Evolutionary conservation across 2,113 vertebrate genomes (phyloP), one percentile per base, ranked within the genome.

Genomic region (Oncorhynchus keta): DNA sequence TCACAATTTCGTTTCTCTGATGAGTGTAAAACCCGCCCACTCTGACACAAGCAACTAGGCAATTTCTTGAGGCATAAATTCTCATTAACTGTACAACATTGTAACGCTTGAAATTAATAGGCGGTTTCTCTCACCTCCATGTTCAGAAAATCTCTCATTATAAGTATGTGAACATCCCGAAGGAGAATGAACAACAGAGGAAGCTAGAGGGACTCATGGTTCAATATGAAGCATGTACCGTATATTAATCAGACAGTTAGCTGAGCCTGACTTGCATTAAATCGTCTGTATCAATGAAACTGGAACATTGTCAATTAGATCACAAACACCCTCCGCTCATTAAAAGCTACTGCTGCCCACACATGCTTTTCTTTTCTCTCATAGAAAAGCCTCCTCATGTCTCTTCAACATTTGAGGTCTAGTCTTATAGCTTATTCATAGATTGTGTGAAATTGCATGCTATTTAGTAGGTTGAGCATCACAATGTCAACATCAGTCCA

Each of bases 161-260:
- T 20, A 18, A 57, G 4, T 20, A 57, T 18, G 5, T 16, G 51
- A 57, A 18, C 51, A 57, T 18, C 51, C 51, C 16, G 0, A 20
- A 57, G 55, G 59, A 62, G 59, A 22, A 8, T 7, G n/a, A 62
- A 22, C 59, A 9, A 3, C 59, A 22, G 59, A 24, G n/a, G 7
- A 7, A 22, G 66, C 28, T 32, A 14, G 26, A 45, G 39, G 39
- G 39, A 45, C 39, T 45, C 39, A 45, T 11, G 39, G 39, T 45
- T 45, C 39, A 45, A 14, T 67, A 14, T 35, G 13, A 22, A 49
- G 12, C 45, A 49, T 48, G 68, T 70, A 48, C 20, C 7, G 5
- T 3, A 48, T 70, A 48, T 48, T 48, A 22, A 70, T 24, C 9
- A 70, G 68, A 48, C 68, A 49, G 45, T 70, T 70, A 70, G 45